Conservation (phyloP, 2,797 vertebrate genomes). For the Cryptoblepharus egeriae region DNA sequence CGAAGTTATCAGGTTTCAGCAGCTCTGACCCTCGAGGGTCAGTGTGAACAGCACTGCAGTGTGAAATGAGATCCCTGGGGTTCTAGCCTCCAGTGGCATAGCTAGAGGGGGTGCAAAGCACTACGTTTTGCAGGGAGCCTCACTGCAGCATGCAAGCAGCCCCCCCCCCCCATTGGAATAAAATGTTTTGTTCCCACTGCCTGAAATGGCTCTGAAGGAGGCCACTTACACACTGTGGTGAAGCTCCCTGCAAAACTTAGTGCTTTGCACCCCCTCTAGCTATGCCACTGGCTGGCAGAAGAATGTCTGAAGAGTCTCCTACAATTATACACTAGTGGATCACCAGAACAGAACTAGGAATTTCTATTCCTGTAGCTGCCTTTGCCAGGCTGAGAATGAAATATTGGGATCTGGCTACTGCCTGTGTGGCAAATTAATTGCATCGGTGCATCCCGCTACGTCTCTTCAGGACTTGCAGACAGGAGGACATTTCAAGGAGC, state of each 20-base stretch:
- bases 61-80: slow-evolving; percentile 60
- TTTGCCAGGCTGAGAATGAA: background rate
- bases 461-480: background rate
- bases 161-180: too few relatives aligned
- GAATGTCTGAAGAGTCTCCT: slow-evolving; percentile 48
- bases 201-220: too few relatives aligned
- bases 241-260: too few relatives aligned
- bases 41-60: slow-evolving; percentile 1
- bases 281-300: slow-evolving; percentile 25
- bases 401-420: background rate
- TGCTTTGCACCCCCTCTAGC: too few relatives aligned
- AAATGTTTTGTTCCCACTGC: too few relatives aligned
- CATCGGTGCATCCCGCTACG: background rate
- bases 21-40: background rate
- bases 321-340: background rate
- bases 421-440: background rate
- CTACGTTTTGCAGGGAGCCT: too few relatives aligned
- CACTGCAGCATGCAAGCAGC: too few relatives aligned
- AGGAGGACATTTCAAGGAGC: background rate
- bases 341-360: too few relatives aligned
- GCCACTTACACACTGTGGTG: too few relatives aligned
- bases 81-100: background rate
- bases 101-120: too few relatives aligned
- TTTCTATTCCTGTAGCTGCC: background rate
- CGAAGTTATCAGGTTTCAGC: slow-evolving; percentile 48